Base-by-base conservation (phyloP, 2,888 invertebrate genomes). In the Glyphotaelius pellucidus region DNA sequence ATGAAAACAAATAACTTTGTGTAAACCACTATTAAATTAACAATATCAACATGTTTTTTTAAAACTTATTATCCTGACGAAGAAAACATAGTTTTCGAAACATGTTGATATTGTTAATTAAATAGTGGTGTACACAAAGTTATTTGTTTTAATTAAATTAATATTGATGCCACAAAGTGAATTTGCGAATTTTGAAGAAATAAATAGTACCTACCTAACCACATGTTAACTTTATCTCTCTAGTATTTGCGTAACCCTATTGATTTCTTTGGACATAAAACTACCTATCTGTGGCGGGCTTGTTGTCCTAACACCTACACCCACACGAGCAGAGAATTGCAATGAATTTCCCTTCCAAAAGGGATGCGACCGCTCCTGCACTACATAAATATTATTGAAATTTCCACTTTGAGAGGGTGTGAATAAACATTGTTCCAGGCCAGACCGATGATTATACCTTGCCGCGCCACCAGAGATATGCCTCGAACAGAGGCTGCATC, bases 351-450 rank as follows among this genome's bases (percentile, higher is more conserved):
- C 86, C 38, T 42, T 38, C 47, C 9, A 19, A 87, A 87, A 67
- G 35, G 79, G 88, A 80, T 80, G 88, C 80, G 81, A 47, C 67
- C 30, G 90, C 81, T 90, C 80, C 81, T 81, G 81, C 89, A 89
- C 81, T 93, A 89, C 87, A 89, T 84, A 92, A 93, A 93, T 93
- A 91, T 93, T 93, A 91, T 93, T 93, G 87, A 90, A 93, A 90
- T 89, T 90, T 91, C 90, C 88, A 88, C 87, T 80, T 86, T 80
- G 92, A 38, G 35, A 90, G 92, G 92, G 92, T 83, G 92, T 80
- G 92, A 90, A 93, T 90, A 92, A 92, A 93, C 91, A 91, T 67
- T 88, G 88, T 88, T 85, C 90, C 52, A 47, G 52, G 91, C 91
- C 89, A 86, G 89, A 89, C 89, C 91, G 91, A 89, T 91, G 92